These are phyloP conservation scores for Urosaurus nigricauda DNA, from an alignment of 2,797 vertebrate species.

Conservation along the genomic window DNA sequence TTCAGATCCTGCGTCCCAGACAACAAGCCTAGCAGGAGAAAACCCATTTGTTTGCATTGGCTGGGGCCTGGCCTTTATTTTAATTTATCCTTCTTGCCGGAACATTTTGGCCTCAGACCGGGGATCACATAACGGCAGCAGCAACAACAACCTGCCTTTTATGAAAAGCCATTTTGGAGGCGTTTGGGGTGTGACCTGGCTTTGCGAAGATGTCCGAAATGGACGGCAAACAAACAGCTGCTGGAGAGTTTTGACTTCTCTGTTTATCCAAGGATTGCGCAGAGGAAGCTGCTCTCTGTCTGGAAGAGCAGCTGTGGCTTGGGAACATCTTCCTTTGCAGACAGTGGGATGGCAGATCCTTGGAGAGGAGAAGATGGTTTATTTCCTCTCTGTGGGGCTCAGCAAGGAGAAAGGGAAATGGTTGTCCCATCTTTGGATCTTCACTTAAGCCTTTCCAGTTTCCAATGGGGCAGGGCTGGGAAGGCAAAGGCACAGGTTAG, in stretches of 20 bases:
- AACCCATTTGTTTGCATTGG: neutral
- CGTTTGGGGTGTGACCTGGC: neutral
- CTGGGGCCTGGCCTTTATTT: neutral
- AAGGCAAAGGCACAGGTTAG: no score
- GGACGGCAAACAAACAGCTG: constrained; percentile 22
- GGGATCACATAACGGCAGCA: no score
- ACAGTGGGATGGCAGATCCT: constrained; percentile 2
- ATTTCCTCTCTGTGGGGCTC: constrained; percentile 27
- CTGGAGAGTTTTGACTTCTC: neutral
- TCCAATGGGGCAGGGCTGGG: no score
- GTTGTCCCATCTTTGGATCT: no score
- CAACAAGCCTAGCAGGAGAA: neutral
- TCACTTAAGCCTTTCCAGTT: no score
- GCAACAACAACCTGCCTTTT: neutral
- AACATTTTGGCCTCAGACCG: neutral
- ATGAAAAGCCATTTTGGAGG: no score
- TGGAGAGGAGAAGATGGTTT: constrained; percentile 1
- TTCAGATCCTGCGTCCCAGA: neutral
- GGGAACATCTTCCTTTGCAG: constrained; percentile 1
- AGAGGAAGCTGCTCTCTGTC: neutral
- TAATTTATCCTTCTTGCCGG: neutral
- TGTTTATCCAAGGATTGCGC: neutral
- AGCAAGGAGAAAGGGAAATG: accelerated
- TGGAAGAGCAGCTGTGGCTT: constrained; percentile 46
- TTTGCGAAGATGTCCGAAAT: neutral